Conservation (phyloP, 2,888 invertebrate species). For the Arrhopalites spinosus region DNA sequence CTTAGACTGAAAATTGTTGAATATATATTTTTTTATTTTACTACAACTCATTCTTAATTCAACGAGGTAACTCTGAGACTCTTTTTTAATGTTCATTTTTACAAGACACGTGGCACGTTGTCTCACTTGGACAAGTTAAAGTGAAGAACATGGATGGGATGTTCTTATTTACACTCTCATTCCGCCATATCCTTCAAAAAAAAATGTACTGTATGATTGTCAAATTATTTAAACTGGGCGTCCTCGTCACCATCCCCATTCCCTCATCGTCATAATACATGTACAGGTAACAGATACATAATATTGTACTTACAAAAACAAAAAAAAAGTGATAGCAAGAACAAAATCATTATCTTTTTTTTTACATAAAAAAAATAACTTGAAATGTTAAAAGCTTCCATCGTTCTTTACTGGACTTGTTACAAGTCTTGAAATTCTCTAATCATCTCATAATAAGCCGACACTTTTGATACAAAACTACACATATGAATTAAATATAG, state of each 20-base stretch:
- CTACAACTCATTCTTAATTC: too few relatives aligned
- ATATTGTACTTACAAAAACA: not conserved
- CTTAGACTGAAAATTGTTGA: too few relatives aligned
- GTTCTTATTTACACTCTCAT: too few relatives aligned
- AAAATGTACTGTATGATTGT: not conserved
- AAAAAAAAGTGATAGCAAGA: not conserved
- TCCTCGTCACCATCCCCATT: slow-evolving; percentile 1
- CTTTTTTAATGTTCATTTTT: not conserved
- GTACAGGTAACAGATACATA: not conserved
- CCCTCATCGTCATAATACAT: not conserved
- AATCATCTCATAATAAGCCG: too few relatives aligned
- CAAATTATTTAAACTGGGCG: not conserved
- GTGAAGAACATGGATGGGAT: too few relatives aligned
- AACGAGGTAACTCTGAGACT: not conserved
- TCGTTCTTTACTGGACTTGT: too few relatives aligned
- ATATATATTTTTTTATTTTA: too few relatives aligned
- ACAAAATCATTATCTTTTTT: not conserved
- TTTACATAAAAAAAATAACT: too few relatives aligned
- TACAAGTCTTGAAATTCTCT: too few relatives aligned
- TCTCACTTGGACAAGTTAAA: not conserved
- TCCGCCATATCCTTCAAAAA: not conserved
- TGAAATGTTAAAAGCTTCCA: too few relatives aligned
- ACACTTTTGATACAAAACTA: too few relatives aligned
- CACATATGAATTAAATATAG: too few relatives aligned
- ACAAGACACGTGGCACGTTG: not conserved